Conservation (phyloP, 2,113 vertebrate genomes). For the Pelvicachromis taeniatus region DNA sequence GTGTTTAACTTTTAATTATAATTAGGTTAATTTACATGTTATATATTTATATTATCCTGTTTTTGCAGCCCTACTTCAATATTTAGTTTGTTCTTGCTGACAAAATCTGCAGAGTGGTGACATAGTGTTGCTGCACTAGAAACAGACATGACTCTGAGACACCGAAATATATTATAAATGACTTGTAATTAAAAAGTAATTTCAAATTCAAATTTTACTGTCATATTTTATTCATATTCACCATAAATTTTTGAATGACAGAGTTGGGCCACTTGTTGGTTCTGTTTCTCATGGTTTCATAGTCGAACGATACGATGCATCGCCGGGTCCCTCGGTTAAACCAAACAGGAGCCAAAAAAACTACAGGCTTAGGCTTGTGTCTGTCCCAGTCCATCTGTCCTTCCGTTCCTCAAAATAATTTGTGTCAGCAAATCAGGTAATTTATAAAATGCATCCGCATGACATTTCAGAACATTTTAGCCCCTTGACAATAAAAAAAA, state of each 20-base stretch:
- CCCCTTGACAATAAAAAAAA: background rate
- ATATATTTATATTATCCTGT: background rate
- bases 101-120: background rate
- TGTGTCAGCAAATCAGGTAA: background rate
- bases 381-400: background rate
- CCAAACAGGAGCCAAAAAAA: background rate
- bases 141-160: background rate
- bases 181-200: background rate
- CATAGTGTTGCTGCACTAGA: background rate
- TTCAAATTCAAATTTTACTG: background rate
- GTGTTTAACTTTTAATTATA: background rate
- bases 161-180: background rate
- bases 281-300: background rate
- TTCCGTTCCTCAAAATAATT: background rate
- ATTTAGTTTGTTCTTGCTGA: background rate
- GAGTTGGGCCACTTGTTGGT: background rate
- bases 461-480: background rate
- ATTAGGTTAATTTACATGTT: background rate
- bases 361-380: background rate
- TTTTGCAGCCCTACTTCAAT: background rate
- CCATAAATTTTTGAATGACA: background rate
- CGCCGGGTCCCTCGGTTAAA: background rate
- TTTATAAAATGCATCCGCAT: background rate
- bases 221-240: background rate
- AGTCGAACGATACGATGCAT: background rate